These are phyloP conservation scores for Leptopterna dolabrata DNA, from an alignment of 2,888 invertebrate genomes.

Conservation along the genomic window DNA sequence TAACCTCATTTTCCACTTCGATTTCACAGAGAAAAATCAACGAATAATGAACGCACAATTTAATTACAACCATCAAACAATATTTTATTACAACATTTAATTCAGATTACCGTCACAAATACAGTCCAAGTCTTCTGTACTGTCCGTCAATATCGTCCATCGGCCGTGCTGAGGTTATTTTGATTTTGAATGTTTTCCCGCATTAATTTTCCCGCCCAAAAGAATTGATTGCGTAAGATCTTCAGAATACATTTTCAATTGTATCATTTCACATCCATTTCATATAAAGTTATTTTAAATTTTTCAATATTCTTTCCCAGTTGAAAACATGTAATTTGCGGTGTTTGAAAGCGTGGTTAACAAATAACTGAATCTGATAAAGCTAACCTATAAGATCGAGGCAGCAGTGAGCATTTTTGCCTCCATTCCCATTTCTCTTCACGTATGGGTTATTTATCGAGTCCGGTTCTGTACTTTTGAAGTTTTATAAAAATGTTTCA, in stretches of 20 bases:
- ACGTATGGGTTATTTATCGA: slow-evolving; percentile 58
- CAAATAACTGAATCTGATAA: background rate
- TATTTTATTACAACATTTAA: no score
- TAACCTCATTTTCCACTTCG: no score
- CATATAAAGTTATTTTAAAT: background rate
- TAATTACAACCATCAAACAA: no score
- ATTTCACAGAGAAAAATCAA: no score
- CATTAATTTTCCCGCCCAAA: background rate
- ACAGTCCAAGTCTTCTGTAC: no score
- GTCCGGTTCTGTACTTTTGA: slow-evolving; percentile 17
- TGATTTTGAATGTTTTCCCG: background rate
- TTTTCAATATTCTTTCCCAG: background rate
- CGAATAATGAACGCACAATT: no score
- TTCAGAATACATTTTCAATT: background rate
- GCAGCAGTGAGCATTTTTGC: slow-evolving; percentile 57
- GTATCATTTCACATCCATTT: background rate
- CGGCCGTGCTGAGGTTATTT: background rate
- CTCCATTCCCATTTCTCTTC: slow-evolving; percentile 59
- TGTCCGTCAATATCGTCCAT: no score
- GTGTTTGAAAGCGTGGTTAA: background rate
- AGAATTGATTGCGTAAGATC: background rate
- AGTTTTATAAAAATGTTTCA: slow-evolving; percentile 17
- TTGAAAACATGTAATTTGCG: background rate
- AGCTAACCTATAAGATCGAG: slow-evolving; percentile 36
- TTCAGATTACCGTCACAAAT: no score